These are phyloP conservation scores for Tachuris rubrigastra DNA, from an alignment of 2,113 vertebrate genomes.

Conservation along the genomic window DNA sequence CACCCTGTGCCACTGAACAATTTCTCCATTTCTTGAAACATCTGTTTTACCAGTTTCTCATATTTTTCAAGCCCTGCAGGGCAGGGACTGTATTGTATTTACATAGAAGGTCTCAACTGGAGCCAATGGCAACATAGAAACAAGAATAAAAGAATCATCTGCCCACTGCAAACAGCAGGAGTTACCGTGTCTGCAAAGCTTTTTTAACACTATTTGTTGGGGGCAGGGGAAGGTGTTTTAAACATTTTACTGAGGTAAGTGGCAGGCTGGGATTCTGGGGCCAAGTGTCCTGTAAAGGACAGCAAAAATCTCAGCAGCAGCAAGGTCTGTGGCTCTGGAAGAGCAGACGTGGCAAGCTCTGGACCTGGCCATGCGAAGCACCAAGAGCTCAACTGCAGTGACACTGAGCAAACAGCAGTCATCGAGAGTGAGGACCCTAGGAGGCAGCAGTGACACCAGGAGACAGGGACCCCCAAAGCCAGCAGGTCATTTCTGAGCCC, in stretches of 20 bases:
- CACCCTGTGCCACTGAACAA: neutral
- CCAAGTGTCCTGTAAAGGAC: neutral
- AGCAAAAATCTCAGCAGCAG: neutral
- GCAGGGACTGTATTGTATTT: neutral
- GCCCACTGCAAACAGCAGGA: neutral
- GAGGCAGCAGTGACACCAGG: neutral
- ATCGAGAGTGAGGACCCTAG: accelerated
- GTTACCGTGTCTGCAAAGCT: neutral
- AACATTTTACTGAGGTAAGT: neutral
- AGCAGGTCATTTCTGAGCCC: neutral
- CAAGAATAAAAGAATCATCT: neutral
- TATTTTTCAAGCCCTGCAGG: neutral
- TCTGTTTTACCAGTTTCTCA: neutral
- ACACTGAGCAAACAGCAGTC: neutral
- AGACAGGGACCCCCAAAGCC: neutral
- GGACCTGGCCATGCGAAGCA: neutral
- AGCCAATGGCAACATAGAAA: neutral
- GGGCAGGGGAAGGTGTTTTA: neutral
- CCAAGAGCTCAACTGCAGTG: neutral
- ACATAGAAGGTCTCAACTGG: neutral
- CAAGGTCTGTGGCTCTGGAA: accelerated
- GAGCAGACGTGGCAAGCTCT: neutral
- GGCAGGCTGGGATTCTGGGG: neutral
- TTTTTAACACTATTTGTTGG: neutral
- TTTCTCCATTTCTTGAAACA: neutral